Percentiles rank a stretch among this genome's conserved stretches.
Conservation (phyloP, 2,888 invertebrate species). For the Xestia sexstrigata region DNA sequence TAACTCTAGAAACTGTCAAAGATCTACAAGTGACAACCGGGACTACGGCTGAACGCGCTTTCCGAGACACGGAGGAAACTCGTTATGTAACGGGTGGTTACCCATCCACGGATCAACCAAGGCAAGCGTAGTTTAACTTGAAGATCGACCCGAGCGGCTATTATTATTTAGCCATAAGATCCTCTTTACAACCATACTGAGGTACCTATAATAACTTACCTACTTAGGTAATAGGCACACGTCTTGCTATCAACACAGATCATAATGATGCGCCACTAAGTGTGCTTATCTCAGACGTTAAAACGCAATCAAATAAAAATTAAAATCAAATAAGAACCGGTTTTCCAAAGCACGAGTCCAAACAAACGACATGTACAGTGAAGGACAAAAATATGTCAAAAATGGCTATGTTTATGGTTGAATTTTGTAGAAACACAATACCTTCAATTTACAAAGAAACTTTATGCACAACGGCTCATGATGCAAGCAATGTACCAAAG, state of each 20-base stretch:
- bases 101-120: not conserved
- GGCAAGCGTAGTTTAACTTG: not conserved
- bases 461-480: not conserved
- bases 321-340: slow-evolving; percentile 10
- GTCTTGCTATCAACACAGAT: not conserved
- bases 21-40: not conserved
- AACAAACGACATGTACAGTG: not conserved
- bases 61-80: not conserved
- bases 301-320: slow-evolving; percentile 24
- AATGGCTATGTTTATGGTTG: not conserved
- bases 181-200: no score
- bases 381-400: not conserved
- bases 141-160: not conserved
- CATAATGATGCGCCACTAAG: not conserved
- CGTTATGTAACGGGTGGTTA: not conserved
- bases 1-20: not conserved
- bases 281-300: not conserved
- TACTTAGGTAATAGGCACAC: not conserved
- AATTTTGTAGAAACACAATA: not conserved
- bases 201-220: not conserved
- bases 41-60: no score
- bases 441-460: not conserved
- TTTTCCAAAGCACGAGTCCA: not conserved
- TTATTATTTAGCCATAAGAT: not conserved
- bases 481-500: not conserved